phyloP scores from a whole-genome alignment of 2,797 vertebrate species.

The Bryconaethiops microstoma region DNA sequence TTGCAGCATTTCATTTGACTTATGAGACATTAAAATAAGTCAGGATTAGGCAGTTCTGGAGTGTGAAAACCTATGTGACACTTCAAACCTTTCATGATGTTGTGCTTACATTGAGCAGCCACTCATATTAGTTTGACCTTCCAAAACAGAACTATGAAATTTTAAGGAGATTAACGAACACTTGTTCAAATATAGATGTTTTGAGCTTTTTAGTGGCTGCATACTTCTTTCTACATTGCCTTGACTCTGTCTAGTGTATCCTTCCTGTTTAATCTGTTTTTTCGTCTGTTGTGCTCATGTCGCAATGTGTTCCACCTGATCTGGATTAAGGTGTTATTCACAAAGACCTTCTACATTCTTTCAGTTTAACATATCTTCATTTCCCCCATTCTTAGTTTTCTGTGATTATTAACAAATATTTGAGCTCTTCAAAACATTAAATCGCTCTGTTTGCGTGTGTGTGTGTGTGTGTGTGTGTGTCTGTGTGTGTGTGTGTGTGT shows the following conservation, averaged over 20 bases:
- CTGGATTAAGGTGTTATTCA: not conserved
- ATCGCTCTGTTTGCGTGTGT: slow-evolving; percentile 4
- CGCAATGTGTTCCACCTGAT: not conserved
- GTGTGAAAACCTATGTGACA: too few species aligned
- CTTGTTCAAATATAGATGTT: not conserved
- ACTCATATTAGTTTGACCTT: too few species aligned
- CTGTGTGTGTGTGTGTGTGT: not conserved
- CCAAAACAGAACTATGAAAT: too few species aligned
- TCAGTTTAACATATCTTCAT: slow-evolving; percentile 3
- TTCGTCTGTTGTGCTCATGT: not conserved
- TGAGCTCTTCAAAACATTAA: slow-evolving; percentile 8
- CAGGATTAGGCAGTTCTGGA: too few species aligned
- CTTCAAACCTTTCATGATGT: too few species aligned
- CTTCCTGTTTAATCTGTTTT: too few species aligned
- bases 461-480: not conserved
- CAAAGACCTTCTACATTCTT: not conserved
- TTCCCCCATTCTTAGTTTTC: slow-evolving; percentile 35
- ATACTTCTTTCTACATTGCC: not conserved
- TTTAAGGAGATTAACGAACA: too few species aligned
- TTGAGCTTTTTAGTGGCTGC: not conserved
- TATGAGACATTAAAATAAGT: too few species aligned
- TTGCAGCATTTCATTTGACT: too few species aligned
- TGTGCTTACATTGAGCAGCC: too few species aligned
- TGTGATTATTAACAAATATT: slow-evolving; percentile 28
- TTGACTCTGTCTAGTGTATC: not conserved